Base-by-base conservation (phyloP, 2,797 vertebrate genomes). In the Cirrhinus mrigala region DNA sequence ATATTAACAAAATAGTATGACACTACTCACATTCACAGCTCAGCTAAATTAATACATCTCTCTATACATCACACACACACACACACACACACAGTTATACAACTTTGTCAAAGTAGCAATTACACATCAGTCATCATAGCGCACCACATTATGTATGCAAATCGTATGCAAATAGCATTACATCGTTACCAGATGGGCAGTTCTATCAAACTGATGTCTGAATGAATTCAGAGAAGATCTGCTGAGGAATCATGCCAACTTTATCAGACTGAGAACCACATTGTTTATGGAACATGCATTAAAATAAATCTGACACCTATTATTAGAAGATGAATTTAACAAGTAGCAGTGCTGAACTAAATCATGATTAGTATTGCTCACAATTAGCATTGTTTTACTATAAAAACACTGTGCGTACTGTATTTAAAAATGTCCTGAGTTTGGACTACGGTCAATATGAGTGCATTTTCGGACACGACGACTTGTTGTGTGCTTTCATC, bases 51-150 rank as follows among this genome's bases (percentile, higher is more conserved):
- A n/a, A 58, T 12, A 10, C 9, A 6, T 60, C 4, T 14, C n/a
- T 60, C 11, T 24, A 5, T 11, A 24, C 24, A 60, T 60, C 24
- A 12, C n/a, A 60, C 58, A 60, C 11, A 60, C 1, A 20, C 18
- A 60, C 2, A 37, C n/a, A n/a, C n/a, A 37, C 33, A 37, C 33
- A 37, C n/a, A 62, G n/a, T 62, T 62, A 27, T 27, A 6, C n/a
- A 24, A n/a, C n/a, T n/a, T 10, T 60, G 58, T 60, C 58, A 60
- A 60, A 60, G 10, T n/a, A 24, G 18, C 29, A 68, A n/a, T n/a
- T n/a, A n/a, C n/a, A 33, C 15, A 79, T 79, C 62, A 33, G 46
- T 80, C 62, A 52, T 68, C 62, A 37, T 33, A 52, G 14, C 27
- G 9, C 60, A 33, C 46, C 29, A 2, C 27, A 29, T 8, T 50